phyloP scores from a whole-genome alignment of 2,888 invertebrate genomes.

The Oasisia sp. region DNA sequence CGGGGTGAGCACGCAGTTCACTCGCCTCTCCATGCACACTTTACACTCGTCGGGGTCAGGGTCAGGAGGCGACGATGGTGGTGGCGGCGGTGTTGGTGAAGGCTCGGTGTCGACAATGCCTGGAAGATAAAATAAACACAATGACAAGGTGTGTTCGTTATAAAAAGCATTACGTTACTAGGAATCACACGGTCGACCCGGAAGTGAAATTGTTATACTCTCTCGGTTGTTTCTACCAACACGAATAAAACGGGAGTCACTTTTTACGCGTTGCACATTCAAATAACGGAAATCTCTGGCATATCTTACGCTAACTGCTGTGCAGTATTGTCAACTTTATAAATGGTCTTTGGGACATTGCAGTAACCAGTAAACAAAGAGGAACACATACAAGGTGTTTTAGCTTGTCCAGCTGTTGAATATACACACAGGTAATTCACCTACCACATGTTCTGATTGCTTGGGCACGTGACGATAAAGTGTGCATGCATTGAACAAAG shows the following conservation, averaged over 20 bases:
- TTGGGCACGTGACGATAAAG: constrained; percentile 58
- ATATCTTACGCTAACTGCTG: too few species aligned
- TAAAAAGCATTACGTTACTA: background rate
- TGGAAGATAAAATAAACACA: background rate
- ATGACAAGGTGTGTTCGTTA: background rate
- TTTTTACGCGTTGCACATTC: too few species aligned
- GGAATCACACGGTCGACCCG: background rate
- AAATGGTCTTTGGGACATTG: background rate
- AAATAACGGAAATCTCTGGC: too few species aligned
- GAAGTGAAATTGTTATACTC: background rate
- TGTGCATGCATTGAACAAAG: too few species aligned
- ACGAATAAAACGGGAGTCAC: too few species aligned
- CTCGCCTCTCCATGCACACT: background rate
- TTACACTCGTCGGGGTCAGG: background rate
- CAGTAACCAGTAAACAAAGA: background rate
- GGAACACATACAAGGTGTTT: background rate
- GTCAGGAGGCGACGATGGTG: too few species aligned
- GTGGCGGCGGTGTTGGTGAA: background rate
- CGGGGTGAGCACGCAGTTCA: background rate
- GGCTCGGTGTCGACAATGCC: background rate
- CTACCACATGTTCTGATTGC: constrained; percentile 72
- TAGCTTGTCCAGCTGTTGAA: background rate
- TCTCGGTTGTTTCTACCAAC: too few species aligned
- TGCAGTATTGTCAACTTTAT: too few species aligned
- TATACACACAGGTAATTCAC: constrained; percentile 52